Percentiles rank a stretch among this genome's conserved stretches.
Conservation (phyloP, 2,113 vertebrate genomes). For the Crotalus horridus region DNA sequence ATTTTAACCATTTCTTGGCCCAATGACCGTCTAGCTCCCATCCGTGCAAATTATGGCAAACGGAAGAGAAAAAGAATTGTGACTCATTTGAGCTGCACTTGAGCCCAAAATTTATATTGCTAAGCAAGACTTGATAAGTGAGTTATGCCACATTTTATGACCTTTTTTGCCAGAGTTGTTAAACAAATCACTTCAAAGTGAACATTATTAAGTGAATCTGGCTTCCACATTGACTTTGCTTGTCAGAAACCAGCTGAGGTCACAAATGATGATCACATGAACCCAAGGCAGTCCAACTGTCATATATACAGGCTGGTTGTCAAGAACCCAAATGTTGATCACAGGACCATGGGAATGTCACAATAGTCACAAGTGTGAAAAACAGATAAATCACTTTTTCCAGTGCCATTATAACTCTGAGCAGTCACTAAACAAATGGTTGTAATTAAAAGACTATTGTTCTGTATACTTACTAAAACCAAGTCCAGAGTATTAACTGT, state of each 20-base stretch:
- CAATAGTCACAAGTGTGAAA: not conserved
- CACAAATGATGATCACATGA: not conserved
- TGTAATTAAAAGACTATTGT: not conserved
- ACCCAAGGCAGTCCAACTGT: not conserved
- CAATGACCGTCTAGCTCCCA: not conserved
- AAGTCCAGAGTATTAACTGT: not conserved
- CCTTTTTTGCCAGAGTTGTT: not conserved
- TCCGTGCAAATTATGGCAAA: not conserved
- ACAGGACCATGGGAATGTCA: not conserved
- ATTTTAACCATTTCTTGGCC: not conserved
- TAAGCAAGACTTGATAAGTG: not conserved
- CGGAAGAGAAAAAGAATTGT: not conserved
- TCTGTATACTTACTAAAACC: not conserved
- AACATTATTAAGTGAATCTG: not conserved
- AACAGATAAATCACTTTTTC: not conserved
- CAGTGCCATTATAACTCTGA: not conserved
- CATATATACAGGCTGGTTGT: not conserved
- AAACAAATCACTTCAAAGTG: not conserved
- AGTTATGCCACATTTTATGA: not conserved
- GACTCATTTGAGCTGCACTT: not conserved
- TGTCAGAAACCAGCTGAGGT: not conserved
- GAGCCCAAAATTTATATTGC: not conserved
- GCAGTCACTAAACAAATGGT: not conserved
- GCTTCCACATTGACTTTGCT: not conserved
- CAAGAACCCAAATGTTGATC: not conserved